These are phyloP conservation scores for Allophyes oxyacanthae DNA, from an alignment of 2,888 invertebrate species.

Conservation along the genomic window DNA sequence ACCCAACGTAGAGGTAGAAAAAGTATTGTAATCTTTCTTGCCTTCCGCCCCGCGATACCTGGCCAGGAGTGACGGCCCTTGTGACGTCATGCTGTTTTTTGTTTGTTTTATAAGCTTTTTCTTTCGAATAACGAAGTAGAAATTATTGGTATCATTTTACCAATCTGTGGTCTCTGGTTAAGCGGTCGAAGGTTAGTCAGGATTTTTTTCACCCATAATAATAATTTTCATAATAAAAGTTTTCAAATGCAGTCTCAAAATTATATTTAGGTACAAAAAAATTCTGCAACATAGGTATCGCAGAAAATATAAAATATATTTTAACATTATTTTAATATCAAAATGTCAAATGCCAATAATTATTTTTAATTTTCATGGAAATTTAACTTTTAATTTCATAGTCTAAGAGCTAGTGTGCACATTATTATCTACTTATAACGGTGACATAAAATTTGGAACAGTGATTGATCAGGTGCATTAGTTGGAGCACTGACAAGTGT, in stretches of 20 bases:
- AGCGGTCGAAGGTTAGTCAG: no score
- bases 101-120: not conserved
- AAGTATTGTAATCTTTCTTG: conserved; percentile 50
- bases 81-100: conserved; percentile 43
- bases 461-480: conserved; percentile 10
- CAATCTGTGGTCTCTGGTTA: no score
- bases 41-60: conserved; percentile 47
- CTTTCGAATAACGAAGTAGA: conserved; percentile 4
- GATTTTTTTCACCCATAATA: no score
- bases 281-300: not conserved
- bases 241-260: not conserved
- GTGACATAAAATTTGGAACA: conserved; percentile 2
- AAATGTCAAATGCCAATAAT: not conserved
- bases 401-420: no score
- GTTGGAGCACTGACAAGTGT: conserved; percentile 23
- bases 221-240: conserved; percentile 13
- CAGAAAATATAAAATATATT: not conserved
- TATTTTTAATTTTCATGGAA: no score
- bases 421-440: no score
- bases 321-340: no score
- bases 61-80: conserved; percentile 50
- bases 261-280: not conserved
- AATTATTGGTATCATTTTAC: no score
- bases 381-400: no score
- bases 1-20: conserved; percentile 42